Evolutionary conservation across 2,113 vertebrate species (phyloP), one percentile per base, ranked within the genome.

Genomic region (Aramus guarauna): DNA sequence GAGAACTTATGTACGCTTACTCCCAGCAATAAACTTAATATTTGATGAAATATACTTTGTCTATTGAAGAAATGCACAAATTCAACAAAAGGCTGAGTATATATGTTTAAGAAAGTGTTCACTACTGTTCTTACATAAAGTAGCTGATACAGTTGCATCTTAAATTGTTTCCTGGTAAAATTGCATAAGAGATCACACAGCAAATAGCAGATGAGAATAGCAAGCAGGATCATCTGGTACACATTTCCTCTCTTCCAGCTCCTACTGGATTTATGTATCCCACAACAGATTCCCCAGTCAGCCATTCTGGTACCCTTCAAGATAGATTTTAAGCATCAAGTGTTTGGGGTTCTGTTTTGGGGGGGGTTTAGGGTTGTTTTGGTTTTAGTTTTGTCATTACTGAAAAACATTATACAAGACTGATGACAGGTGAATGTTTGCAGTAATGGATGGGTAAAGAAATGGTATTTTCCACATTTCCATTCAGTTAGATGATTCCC

Each of bases 41-140:
- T 79, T 96, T 96, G 39, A 90, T 88, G 43, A 97, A 97, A 96
- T 95, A 86, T 4, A 6, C 15, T 92, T 95, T 72, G 41, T 48
- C 73, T 85, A 24, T 37, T 85, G 81, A 90, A 95, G 88, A 96
- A 92, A 91, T 36, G n/a, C 48, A 36, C 19, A 52, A 27, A 63
- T 83, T 94, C 91, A 88, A 55, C 34, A 79, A 69, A 88, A 94
- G 83, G 39, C 36, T 85, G 41, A 84, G n/a, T 47, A 48, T 47
- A 48, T n/a, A 18, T 5, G 29, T 92, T 88, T 85, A 88, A 86
- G 91, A 68, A 94, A 80, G 24, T 1, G 0, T 41, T 88, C 22
- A 19, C 36, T 68, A 47, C 20, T 47, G 11, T 77, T 96, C 78
- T 89, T 68, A 64, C n/a, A 76, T 34, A 69, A 77, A 87, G 52